These are phyloP conservation scores for Acanthopleura granulata DNA, from an alignment of 2,888 invertebrate genomes.

Conservation along the genomic window DNA sequence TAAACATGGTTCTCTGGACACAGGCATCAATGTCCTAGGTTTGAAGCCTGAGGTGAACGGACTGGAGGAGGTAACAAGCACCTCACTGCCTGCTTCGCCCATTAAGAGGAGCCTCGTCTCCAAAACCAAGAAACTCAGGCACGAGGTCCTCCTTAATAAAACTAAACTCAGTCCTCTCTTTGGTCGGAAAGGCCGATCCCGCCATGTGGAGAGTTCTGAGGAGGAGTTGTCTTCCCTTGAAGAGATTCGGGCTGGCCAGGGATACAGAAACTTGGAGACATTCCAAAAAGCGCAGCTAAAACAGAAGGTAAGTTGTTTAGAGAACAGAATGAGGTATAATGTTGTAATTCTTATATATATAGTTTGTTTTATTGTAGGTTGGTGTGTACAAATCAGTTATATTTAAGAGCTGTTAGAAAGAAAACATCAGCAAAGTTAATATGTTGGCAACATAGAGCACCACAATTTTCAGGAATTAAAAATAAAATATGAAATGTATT, in stretches of 20 bases:
- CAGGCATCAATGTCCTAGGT: conserved; percentile 27
- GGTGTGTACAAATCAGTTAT: too few species aligned
- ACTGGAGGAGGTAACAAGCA: conserved; percentile 43
- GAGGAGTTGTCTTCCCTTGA: conserved; percentile 51
- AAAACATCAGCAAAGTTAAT: too few species aligned
- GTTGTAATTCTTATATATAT: too few species aligned
- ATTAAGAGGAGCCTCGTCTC: conserved; percentile 46
- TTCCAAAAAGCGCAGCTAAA: conserved; percentile 67
- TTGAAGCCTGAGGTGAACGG: conserved; percentile 7
- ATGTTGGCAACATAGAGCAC: too few species aligned
- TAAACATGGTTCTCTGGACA: conserved; percentile 30
- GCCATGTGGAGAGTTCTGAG: conserved; percentile 49
- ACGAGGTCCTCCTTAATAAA: conserved; percentile 52
- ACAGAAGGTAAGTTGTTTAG: conserved; percentile 55
- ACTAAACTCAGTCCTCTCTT: conserved; percentile 59
- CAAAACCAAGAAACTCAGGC: conserved; percentile 44
- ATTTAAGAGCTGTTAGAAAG: too few species aligned
- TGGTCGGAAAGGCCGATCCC: conserved; percentile 46
- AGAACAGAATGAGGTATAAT: background rate
- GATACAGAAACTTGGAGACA: conserved; percentile 63
- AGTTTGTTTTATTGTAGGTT: too few species aligned
- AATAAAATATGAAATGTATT: too few species aligned
- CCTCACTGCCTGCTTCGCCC: conserved; percentile 65
- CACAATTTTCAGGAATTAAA: too few species aligned
- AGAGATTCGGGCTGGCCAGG: conserved; percentile 50